Evolutionary conservation across 2,888 invertebrate genomes (phyloP), one percentile per base, ranked within the genome.

Genomic region (Yponomeuta malinellus): DNA sequence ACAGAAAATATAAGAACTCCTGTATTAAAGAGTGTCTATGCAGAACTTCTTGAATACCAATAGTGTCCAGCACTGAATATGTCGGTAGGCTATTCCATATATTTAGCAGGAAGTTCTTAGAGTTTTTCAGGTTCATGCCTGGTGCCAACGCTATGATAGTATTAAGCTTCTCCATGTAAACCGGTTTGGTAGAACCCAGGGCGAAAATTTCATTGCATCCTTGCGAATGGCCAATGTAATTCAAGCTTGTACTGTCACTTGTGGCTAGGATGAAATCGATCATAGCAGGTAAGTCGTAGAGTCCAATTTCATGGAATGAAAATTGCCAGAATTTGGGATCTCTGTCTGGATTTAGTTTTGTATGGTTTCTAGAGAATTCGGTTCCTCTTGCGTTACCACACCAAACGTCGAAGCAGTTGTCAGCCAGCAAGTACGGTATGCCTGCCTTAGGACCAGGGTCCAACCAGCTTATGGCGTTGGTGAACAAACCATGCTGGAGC

Each of bases 261-360:
- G 72, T 71, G 0, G 79, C 74, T 1, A 94, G 77, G 10, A 95
- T 86, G 78, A 94, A 93, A 78, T 96, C 94, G 67, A 97, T 93
- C 81, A 94, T 94, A 0, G 95, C 93, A 4, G 96, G 96, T 12
- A 96, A 76, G 83, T 97, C 97, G 76, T 87, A 93, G 63, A 87
- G 79, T 0, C 94, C 95, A 82, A 96, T 95, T 78, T 96, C 94
- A 80, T 96, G 95, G 93, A 94, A 96, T 73, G 95, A 95, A 75
- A 93, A 94, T 52, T 90, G 78, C 94, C 94, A 94, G 76, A 87
- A 94, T 66, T 85, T 78, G 15, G 74, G 59, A 59, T 89, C 82
- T 48, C 29, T 52, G 0, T 67, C 73, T 2, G 84, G 75, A 68
- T 82, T 72, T 82, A 79, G 73, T 1, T 80, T 81, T 1, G 77